These are phyloP conservation scores for Oceanites oceanicus DNA, from an alignment of 2,113 vertebrate genomes.

Conservation along the genomic window DNA sequence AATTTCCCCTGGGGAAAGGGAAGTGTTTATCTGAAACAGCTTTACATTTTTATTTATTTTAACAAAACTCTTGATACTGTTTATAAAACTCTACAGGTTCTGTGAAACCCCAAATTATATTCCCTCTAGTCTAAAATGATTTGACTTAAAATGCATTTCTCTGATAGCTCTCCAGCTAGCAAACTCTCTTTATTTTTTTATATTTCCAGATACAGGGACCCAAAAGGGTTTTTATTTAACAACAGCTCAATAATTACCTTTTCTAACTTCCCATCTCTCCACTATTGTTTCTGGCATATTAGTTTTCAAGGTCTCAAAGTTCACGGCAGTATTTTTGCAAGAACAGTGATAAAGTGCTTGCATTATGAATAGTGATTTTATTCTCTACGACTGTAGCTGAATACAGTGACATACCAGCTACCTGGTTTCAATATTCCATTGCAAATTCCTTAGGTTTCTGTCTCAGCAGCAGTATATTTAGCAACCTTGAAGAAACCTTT, in stretches of 20 bases:
- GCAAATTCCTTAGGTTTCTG: constrained; percentile 43
- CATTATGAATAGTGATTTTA: constrained; percentile 63
- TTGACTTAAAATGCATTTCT: constrained; percentile 40
- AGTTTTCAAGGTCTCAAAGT: constrained; percentile 65
- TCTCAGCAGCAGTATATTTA: constrained; percentile 38
- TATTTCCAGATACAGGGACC: not conserved
- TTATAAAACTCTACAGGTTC: constrained; percentile 12
- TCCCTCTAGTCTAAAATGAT: constrained; percentile 21
- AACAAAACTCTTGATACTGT: not conserved
- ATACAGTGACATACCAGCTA: not conserved
- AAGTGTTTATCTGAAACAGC: constrained; percentile 36
- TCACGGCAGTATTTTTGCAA: constrained; percentile 29
- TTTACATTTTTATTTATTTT: constrained; percentile 54
- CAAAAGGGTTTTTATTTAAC: constrained; percentile 57
- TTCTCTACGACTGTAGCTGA: not conserved
- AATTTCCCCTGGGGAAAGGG: constrained; percentile 10
- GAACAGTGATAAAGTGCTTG: constrained; percentile 28
- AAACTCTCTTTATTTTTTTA: not conserved
- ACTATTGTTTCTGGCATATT: constrained; percentile 63
- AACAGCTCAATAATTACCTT: constrained; percentile 63
- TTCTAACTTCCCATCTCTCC: constrained; percentile 26
- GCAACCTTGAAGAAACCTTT: constrained; percentile 34
- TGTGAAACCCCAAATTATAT: constrained; percentile 11
- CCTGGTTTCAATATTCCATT: constrained; percentile 10
- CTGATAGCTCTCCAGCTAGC: not conserved